These are phyloP conservation scores for Parasteatoda tepidariorum DNA, from an alignment of 1,140 invertebrate genomes.

Conservation along the genomic window DNA sequence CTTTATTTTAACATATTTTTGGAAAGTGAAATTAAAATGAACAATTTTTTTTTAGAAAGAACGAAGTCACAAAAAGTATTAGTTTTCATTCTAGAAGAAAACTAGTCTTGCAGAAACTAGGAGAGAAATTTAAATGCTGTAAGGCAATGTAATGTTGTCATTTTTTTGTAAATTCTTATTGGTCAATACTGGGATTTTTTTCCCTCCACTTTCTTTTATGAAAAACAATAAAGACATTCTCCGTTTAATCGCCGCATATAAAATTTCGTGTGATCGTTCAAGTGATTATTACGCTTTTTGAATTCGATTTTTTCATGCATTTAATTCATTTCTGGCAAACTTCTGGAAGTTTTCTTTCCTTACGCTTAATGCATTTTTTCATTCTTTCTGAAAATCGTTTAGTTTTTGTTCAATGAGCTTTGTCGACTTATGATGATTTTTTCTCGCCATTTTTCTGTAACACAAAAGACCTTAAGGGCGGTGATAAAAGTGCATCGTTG, in stretches of 20 bases:
- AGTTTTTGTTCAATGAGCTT: slow-evolving; percentile 2
- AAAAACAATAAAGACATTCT: too few relatives aligned
- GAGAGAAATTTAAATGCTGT: too few relatives aligned
- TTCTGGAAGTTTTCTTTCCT: neutral
- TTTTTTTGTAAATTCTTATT: too few relatives aligned
- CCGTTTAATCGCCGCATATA: slow-evolving; percentile 14
- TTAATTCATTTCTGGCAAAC: slow-evolving; percentile 22
- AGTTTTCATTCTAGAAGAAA: too few relatives aligned
- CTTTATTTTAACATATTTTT: too few relatives aligned
- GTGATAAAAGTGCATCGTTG: neutral
- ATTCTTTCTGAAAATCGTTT: neutral
- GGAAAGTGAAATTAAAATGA: too few relatives aligned
- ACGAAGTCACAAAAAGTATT: too few relatives aligned
- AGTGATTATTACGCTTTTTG: slow-evolving; percentile 19
- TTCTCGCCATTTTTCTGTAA: neutral
- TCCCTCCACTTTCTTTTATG: too few relatives aligned
- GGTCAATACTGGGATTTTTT: too few relatives aligned
- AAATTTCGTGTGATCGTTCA: slow-evolving; percentile 11
- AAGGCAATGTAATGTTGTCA: too few relatives aligned
- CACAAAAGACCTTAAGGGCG: neutral
- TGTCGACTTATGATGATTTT: slow-evolving; percentile 20
- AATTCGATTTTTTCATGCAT: neutral
- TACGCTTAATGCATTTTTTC: neutral
- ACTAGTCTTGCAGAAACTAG: too few relatives aligned
- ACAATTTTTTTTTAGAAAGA: too few relatives aligned